A percentile compares a stretch with the other conserved stretches of the same genome.
Conservation (phyloP, 2,113 vertebrate genomes). For the Phaetusa simplex region DNA sequence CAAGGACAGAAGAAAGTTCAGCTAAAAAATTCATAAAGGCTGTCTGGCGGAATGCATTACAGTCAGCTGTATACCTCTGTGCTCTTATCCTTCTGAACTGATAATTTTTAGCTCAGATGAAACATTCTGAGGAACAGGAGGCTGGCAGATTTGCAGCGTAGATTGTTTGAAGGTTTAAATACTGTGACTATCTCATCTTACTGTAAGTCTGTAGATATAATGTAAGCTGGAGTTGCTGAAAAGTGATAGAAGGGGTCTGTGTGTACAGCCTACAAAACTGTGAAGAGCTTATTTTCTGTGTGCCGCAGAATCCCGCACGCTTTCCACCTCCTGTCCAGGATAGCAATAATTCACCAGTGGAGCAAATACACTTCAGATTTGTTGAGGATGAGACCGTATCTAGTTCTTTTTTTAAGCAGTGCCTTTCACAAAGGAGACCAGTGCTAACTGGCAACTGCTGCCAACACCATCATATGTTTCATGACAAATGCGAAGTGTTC, state of each 20-base stretch:
- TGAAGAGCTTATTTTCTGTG: constrained; percentile 17
- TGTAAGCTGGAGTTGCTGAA: constrained; percentile 20
- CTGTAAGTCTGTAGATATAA: constrained; percentile 24
- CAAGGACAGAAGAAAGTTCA: constrained; percentile 44
- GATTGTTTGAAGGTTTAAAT: constrained; percentile 60
- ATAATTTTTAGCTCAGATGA: constrained; percentile 36
- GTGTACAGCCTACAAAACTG: neutral
- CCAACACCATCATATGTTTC: constrained; percentile 47
- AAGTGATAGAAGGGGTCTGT: constrained; percentile 9
- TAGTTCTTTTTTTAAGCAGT: neutral
- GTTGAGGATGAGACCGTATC: neutral
- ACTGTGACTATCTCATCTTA: constrained; percentile 61
- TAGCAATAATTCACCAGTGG: neutral
- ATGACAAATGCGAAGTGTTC: constrained; percentile 44
- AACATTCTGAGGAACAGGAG: constrained; percentile 36
- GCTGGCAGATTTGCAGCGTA: constrained; percentile 30
- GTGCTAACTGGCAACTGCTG: neutral
- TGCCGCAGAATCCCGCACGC: neutral
- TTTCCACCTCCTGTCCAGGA: neutral
- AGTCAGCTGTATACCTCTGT: constrained; percentile 10
- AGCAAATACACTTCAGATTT: neutral
- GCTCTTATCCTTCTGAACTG: constrained; percentile 19
- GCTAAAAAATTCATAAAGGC: constrained; percentile 46
- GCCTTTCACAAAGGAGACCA: constrained; percentile 9
- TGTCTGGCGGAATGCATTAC: constrained; percentile 38